Evolutionary conservation across 1,140 invertebrate genomes (phyloP).

Genomic region (Platyscapa corneri): DNA sequence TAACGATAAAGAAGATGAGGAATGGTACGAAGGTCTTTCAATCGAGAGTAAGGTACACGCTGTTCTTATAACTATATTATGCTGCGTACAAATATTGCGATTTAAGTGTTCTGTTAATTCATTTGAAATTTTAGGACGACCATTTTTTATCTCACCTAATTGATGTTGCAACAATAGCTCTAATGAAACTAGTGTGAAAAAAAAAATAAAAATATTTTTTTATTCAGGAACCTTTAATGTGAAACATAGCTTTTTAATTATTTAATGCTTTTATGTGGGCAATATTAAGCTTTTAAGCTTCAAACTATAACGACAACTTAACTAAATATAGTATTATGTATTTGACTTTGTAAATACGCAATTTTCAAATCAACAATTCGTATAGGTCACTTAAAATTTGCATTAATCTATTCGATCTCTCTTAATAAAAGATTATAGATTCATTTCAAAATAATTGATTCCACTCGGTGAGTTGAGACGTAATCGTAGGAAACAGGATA

Average conservation of each 20-base stretch:
- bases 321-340: too few species aligned
- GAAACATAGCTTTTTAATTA: too few species aligned
- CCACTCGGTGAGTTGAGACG: neutral
- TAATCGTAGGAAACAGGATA: neutral
- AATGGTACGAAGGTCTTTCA: slow-evolving; percentile 62
- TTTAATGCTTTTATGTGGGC: too few species aligned
- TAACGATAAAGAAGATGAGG: slow-evolving; percentile 26
- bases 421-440: neutral
- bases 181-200: too few species aligned
- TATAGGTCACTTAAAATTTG: neutral
- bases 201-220: too few species aligned
- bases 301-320: too few species aligned
- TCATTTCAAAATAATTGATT: slow-evolving; percentile 1
- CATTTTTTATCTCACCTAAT: neutral
- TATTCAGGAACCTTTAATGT: too few species aligned
- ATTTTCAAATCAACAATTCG: neutral
- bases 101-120: neutral
- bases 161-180: too few species aligned
- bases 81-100: slow-evolving; percentile 26
- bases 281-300: too few species aligned
- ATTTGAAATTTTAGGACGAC: neutral
- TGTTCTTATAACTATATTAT: neutral
- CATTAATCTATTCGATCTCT: neutral
- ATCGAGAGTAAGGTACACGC: slow-evolving; percentile 57
- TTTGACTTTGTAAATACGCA: neutral